Evolutionary conservation across 1,140 invertebrate species (phyloP).

Genomic region (Pogonognathellus flavescens): DNA sequence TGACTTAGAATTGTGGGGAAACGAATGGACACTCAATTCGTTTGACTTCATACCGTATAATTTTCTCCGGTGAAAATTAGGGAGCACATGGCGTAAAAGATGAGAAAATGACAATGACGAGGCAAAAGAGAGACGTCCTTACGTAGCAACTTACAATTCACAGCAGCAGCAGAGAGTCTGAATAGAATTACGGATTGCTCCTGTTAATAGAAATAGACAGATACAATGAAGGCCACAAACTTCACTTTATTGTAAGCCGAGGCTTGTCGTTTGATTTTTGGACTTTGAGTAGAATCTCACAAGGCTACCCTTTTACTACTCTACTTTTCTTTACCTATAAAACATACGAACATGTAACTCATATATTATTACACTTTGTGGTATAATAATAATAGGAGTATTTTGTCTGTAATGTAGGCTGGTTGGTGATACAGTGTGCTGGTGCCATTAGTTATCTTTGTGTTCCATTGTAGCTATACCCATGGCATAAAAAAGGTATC

Average conservation of each 20-base stretch:
- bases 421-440: neutral
- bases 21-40: conserved; percentile 18
- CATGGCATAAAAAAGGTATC: conserved; percentile 10
- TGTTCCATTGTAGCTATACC: neutral
- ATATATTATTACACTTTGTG: conserved; percentile 4
- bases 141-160: neutral
- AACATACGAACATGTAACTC: neutral
- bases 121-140: conserved; percentile 10
- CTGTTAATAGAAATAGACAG: neutral
- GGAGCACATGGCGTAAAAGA: conserved; percentile 39
- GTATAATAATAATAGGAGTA: conserved; percentile 3
- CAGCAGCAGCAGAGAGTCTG: too few species aligned
- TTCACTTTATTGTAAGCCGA: neutral
- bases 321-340: neutral
- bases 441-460: conserved; percentile 10
- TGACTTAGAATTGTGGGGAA: conserved; percentile 28
- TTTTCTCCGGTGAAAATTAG: conserved; percentile 39
- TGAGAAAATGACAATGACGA: conserved; percentile 47
- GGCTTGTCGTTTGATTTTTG: too few species aligned
- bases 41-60: conserved; percentile 15
- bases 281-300: neutral
- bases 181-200: too few species aligned
- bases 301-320: neutral
- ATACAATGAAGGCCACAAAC: conserved; percentile 19
- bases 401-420: neutral